Evolutionary conservation across 2,888 invertebrate genomes (phyloP).

Genomic region (Campaea margaritaria): DNA sequence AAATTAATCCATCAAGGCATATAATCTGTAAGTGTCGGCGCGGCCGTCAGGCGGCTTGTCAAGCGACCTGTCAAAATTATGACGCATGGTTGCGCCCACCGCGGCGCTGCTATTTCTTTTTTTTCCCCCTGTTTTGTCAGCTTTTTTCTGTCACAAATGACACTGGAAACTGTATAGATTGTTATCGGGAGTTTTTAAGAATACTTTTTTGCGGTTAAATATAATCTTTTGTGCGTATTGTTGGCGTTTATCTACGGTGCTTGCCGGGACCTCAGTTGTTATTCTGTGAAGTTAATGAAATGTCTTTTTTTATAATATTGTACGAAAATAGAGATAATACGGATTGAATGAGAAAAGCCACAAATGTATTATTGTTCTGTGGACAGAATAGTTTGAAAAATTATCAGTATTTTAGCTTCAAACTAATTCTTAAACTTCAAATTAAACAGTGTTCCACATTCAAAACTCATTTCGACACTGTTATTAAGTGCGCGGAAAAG

Average conservation of each 20-base stretch:
- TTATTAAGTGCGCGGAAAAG: no score
- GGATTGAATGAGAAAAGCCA: no score
- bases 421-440: no score
- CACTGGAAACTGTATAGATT: conserved; percentile 32
- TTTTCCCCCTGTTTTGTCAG: conserved; percentile 49
- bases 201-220: conserved; percentile 26
- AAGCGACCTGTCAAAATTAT: conserved; percentile 77
- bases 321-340: not conserved
- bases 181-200: conserved; percentile 38
- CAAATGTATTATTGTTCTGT: no score
- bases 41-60: conserved; percentile 67
- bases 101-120: conserved; percentile 59
- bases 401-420: not conserved
- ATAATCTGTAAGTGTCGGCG: conserved; percentile 73
- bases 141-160: conserved; percentile 37
- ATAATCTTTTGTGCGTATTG: conserved; percentile 32
- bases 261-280: conserved; percentile 18
- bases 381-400: no score
- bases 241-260: conserved; percentile 26
- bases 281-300: conserved; percentile 8
- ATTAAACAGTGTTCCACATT: no score
- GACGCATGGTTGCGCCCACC: conserved; percentile 79
- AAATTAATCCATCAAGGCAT: conserved; percentile 81
- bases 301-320: conserved; percentile 7
- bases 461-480: no score